Percentiles rank a stretch among this genome's conserved stretches.
phyloP scores from a whole-genome alignment of 2,888 invertebrate genomes.

The Phortica okadai region DNA sequence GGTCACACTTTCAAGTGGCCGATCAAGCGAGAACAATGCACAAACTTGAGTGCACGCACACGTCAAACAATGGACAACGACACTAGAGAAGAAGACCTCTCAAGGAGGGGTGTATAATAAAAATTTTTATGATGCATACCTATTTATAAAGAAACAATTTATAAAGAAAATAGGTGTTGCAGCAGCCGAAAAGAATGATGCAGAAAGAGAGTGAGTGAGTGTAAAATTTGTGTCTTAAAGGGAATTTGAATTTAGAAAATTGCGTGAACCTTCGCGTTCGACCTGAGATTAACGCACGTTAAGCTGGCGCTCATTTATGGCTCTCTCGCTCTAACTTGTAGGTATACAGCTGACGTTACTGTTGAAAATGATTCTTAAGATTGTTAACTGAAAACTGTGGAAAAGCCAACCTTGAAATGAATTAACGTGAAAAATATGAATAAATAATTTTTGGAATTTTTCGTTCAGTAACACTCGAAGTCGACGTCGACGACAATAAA shows the following conservation, averaged over 20 bases:
- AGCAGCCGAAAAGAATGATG: not conserved
- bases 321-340: not conserved
- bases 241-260: slow-evolving; percentile 43
- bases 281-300: slow-evolving; percentile 37
- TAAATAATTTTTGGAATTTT: slow-evolving; percentile 43
- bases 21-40: slow-evolving; percentile 36
- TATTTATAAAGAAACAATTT: slow-evolving; percentile 23
- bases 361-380: not conserved
- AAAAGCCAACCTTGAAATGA: slow-evolving; percentile 63
- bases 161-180: slow-evolving; percentile 23
- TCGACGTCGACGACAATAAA: not conserved
- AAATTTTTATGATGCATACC: slow-evolving; percentile 31
- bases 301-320: slow-evolving; percentile 52
- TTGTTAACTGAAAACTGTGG: slow-evolving; percentile 40
- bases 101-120: slow-evolving; percentile 35
- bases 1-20: slow-evolving; percentile 70
- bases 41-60: slow-evolving; percentile 49
- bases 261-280: slow-evolving; percentile 53
- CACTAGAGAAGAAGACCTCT: slow-evolving; percentile 46
- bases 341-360: not conserved
- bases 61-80: slow-evolving; percentile 57
- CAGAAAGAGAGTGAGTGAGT: slow-evolving; percentile 41
- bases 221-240: slow-evolving; percentile 26
- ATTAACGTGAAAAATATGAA: slow-evolving; percentile 54
- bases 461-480: not conserved